phyloP scores from a whole-genome alignment of 1,140 invertebrate species.

The Drosophila aff. region DNA sequence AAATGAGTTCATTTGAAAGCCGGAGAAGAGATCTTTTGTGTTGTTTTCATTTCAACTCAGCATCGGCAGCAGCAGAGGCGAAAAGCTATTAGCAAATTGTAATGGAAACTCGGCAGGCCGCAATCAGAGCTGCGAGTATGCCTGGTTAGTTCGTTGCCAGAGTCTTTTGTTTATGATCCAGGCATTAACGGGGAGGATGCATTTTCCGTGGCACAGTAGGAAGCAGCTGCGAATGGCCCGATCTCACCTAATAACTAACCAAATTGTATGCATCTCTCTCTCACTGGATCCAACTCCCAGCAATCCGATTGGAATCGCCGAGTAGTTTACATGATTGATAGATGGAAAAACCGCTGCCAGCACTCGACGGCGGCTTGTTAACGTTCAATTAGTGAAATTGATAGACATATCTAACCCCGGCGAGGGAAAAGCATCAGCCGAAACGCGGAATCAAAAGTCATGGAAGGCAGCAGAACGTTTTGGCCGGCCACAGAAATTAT shows the following conservation, averaged over 20 bases:
- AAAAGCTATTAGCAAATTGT: slow-evolving; percentile 47
- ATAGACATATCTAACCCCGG: slow-evolving; percentile 72
- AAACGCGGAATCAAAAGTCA: slow-evolving; percentile 42
- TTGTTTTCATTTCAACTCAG: slow-evolving; percentile 20
- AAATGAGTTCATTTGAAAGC: slow-evolving; percentile 30
- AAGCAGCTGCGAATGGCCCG: slow-evolving; percentile 23
- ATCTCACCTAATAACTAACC: slow-evolving; percentile 63
- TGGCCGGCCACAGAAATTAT: slow-evolving; percentile 61
- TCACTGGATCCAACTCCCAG: slow-evolving; percentile 6
- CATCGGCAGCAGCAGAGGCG: not conserved
- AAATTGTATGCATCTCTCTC: slow-evolving; percentile 21
- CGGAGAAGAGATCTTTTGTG: slow-evolving; percentile 10
- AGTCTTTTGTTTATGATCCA: slow-evolving; percentile 68
- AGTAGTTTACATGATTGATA: slow-evolving; percentile 73
- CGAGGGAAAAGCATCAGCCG: slow-evolving; percentile 49
- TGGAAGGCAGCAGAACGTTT: slow-evolving; percentile 42
- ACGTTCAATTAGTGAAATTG: slow-evolving; percentile 83
- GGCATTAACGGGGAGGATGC: slow-evolving; percentile 43
- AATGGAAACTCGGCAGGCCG: slow-evolving; percentile 47
- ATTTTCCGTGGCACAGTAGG: slow-evolving; percentile 7
- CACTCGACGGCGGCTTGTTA: slow-evolving; percentile 66
- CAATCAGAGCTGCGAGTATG: slow-evolving; percentile 21
- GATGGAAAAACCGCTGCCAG: slow-evolving; percentile 58
- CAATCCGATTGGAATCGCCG: slow-evolving; percentile 28
- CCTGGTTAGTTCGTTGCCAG: slow-evolving; percentile 50